Conservation (phyloP, 2,888 invertebrate genomes). For the Carcina quercana region DNA sequence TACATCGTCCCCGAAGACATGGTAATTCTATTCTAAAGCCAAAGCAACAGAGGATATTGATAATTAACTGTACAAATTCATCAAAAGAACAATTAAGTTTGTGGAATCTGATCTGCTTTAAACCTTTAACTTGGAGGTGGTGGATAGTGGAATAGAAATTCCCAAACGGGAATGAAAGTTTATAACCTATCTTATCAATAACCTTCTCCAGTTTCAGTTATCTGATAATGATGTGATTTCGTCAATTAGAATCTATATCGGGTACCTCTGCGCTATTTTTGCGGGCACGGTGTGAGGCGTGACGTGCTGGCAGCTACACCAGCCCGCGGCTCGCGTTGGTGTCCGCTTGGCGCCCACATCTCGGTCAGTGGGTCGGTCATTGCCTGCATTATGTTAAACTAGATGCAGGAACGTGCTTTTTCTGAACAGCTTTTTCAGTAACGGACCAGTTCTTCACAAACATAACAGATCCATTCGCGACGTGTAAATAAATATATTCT, state of each 20-base stretch:
- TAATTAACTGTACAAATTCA: too few relatives aligned
- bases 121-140: too few relatives aligned
- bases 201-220: not conserved
- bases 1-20: too few relatives aligned
- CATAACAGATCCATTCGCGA: not conserved
- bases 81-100: too few relatives aligned
- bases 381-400: slow-evolving; percentile 25
- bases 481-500: not conserved
- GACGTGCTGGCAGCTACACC: slow-evolving; percentile 24
- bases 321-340: not conserved
- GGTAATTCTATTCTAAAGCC: too few relatives aligned
- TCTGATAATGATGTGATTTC: not conserved
- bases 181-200: not conserved
- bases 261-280: not conserved
- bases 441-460: not conserved
- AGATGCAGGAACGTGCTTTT: not conserved
- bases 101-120: too few relatives aligned
- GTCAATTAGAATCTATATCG: not conserved
- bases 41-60: too few relatives aligned
- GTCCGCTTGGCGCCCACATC: slow-evolving; percentile 32
- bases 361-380: slow-evolving; percentile 59
- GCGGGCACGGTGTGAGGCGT: not conserved
- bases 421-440: too few relatives aligned
- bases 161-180: not conserved
- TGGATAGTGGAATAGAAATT: too few relatives aligned